phyloP scores from a whole-genome alignment of 2,888 invertebrate species.

The Barypeithes pellucidus region DNA sequence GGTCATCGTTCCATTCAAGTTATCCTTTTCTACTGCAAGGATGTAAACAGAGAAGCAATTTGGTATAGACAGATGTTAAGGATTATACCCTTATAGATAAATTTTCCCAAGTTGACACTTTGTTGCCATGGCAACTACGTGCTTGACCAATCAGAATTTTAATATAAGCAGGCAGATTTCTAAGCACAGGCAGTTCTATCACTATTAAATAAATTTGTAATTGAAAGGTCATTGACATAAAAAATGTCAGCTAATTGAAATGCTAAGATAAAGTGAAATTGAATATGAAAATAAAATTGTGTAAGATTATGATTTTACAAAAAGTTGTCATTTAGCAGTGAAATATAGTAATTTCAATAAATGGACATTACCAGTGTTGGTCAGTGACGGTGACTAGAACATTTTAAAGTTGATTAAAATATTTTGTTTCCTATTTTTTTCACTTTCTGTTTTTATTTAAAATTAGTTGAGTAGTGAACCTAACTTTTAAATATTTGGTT shows the following conservation, averaged over 20 bases:
- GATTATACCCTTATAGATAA: constrained; percentile 18
- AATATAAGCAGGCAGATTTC: constrained; percentile 10
- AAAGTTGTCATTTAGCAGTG: too few relatives aligned
- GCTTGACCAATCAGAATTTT: constrained; percentile 22
- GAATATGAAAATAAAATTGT: neutral
- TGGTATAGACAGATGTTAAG: too few relatives aligned
- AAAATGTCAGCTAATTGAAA: constrained; percentile 13
- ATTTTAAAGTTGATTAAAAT: too few relatives aligned
- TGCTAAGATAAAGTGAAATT: constrained; percentile 11
- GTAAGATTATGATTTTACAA: neutral
- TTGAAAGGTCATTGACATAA: constrained; percentile 21
- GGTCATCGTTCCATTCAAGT: neutral
- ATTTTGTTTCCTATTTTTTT: too few relatives aligned
- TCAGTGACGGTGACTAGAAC: too few relatives aligned
- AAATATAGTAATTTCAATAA: too few relatives aligned
- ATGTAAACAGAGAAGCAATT: neutral
- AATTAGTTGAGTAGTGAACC: too few relatives aligned
- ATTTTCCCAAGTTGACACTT: constrained; percentile 14
- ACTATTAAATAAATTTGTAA: constrained; percentile 22
- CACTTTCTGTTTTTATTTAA: too few relatives aligned
- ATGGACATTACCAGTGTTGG: too few relatives aligned
- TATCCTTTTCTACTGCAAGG: constrained; percentile 11
- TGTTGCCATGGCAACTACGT: constrained; percentile 15
- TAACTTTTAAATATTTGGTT: too few relatives aligned
- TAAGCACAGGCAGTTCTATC: constrained; percentile 20